Evolutionary conservation across 1,140 invertebrate genomes (phyloP).

Genomic region (Meloidogyne floridensis): DNA sequence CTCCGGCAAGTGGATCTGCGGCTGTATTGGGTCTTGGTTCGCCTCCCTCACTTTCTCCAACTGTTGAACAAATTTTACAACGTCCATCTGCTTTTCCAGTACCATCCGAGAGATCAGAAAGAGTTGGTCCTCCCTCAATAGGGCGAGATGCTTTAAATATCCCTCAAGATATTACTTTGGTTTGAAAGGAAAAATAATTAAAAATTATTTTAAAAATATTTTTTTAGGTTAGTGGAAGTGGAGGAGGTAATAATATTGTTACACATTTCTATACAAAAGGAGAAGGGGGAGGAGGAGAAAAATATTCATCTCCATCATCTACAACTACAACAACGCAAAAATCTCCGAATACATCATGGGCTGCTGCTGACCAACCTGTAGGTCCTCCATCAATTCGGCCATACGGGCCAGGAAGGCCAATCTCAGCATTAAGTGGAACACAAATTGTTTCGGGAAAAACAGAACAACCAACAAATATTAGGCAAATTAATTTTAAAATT

Average conservation of each 20-base stretch:
- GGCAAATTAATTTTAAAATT: not conserved
- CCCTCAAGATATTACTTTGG: not conserved
- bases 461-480: not conserved
- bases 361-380: conserved; percentile 12
- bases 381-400: conserved; percentile 41
- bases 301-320: not conserved
- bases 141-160: not conserved
- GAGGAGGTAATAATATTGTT: not conserved
- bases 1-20: not conserved
- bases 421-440: not conserved
- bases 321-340: conserved; percentile 18
- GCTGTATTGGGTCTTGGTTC: conserved; percentile 16
- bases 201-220: not conserved
- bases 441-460: conserved; percentile 41
- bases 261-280: not conserved
- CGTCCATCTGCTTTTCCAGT: not conserved
- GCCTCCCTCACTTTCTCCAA: not conserved
- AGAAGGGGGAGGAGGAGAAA: not conserved
- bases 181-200: conserved; percentile 7
- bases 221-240: conserved; percentile 21
- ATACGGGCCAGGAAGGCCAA: conserved; percentile 30
- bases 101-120: conserved; percentile 1
- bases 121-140: conserved; percentile 4
- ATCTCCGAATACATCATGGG: not conserved
- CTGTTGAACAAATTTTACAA: conserved; percentile 18